Evolutionary conservation across 2,888 invertebrate species (phyloP), one percentile per base, ranked within the genome.

Genomic region (Pediacus dermestoides): DNA sequence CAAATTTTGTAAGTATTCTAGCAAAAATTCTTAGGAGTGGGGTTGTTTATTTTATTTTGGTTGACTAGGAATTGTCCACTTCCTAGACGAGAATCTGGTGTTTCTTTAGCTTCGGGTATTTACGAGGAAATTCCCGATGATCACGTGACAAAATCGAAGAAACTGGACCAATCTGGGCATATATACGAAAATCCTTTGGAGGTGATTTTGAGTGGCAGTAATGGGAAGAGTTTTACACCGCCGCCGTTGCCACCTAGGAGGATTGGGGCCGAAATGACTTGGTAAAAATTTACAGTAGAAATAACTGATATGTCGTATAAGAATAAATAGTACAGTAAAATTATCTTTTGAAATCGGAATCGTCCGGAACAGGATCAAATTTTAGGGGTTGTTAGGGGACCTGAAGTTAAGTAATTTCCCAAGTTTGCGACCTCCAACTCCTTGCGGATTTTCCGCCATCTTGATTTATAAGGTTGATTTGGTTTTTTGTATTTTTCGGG

Each of bases 51-150:
- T 32, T 41, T 36, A 9, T 14, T 11, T 9, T 28, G 15, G n/a
- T 8, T 2, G 21, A 15, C 16, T 15, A 23, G 27, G 4, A 48
- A 37, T 32, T 23, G 43, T 16, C 18, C 26, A 35, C 35, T 61
- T n/a, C 60, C 68, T 0, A 74, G 77, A 1, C 73, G 77, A 3
- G 67, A 70, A 42, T 82, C 82, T 0, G 72, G 77, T 14, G 68
- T 73, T 27, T 82, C 82, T 0, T 58, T 78, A 2, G 74, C 79
- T 11, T 56, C 56, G n/a, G 82, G 82, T 26, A 78, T 82, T 48
- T 82, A 82, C 63, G 82, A 82, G 57, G 82, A 82, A 67, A 82
- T 82, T 45, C 65, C 74, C 1, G 81, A 81, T 4, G 54, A 58
- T 11, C 50, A 43, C 9, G 37, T 41, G 16, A 42, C 37, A 22